These are phyloP conservation scores for Perognathus longimembris DNA, from an alignment of 2,113 vertebrate genomes.

Conservation along the genomic window DNA sequence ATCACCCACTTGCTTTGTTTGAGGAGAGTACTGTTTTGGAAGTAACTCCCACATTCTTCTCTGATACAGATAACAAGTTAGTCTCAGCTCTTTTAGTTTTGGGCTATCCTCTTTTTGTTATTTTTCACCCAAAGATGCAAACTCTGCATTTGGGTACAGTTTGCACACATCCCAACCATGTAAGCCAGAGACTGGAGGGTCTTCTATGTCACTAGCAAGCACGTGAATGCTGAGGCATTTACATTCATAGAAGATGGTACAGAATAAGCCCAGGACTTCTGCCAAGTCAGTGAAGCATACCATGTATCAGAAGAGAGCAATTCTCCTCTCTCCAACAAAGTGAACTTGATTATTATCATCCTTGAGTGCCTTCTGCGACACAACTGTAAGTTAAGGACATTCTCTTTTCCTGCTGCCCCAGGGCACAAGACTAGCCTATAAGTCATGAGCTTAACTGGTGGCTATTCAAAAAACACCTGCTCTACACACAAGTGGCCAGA, in stretches of 20 bases:
- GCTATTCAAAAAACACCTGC: not conserved
- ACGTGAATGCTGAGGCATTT: not conserved
- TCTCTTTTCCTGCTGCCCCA: not conserved
- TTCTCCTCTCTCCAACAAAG: not conserved
- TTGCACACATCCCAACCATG: not conserved
- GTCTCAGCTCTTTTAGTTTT: not conserved
- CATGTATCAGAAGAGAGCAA: not conserved
- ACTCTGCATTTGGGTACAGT: not conserved
- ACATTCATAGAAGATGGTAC: not conserved
- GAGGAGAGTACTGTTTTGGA: not conserved
- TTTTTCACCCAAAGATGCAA: not conserved
- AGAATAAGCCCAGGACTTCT: not conserved
- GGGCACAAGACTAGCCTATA: not conserved
- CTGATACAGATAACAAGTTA: not conserved
- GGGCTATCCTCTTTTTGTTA: not conserved
- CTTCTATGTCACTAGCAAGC: not conserved
- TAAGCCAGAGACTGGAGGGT: not conserved
- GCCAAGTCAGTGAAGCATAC: not conserved
- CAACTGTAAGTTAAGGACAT: not conserved
- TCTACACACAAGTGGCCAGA: conserved; percentile 7
- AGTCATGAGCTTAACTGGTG: not conserved
- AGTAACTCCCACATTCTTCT: not conserved
- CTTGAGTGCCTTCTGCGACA: not conserved
- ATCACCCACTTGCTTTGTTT: not conserved
- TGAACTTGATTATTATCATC: not conserved